Percentiles rank a stretch among this genome's conserved stretches.
Evolutionary conservation across 92 coral and sea anemone species (phyloP).

Genomic region (Porites evermanni): DNA sequence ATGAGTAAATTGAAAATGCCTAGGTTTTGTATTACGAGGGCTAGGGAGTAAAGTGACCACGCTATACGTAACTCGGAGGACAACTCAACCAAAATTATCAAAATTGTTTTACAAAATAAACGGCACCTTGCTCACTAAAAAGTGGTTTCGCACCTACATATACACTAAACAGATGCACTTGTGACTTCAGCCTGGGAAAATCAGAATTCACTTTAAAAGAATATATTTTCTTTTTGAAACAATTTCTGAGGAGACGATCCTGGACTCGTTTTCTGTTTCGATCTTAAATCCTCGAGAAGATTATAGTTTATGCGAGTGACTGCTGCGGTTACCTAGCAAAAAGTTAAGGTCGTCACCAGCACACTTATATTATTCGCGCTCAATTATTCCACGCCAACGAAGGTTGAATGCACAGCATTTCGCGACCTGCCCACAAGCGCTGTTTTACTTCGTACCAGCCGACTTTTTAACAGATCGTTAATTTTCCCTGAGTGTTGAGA

Average conservation of each 20-base stretch:
- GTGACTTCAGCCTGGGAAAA: too few relatives aligned
- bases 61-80: conserved; percentile 10
- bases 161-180: not conserved
- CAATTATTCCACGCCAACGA: not conserved
- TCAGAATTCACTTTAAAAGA: not conserved
- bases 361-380: not conserved
- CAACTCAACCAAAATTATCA: not conserved
- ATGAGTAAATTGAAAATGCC: conserved; percentile 55
- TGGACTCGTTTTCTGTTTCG: not conserved
- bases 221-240: not conserved
- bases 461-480: not conserved
- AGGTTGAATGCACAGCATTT: not conserved
- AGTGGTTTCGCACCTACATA: not conserved
- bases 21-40: conserved; percentile 55
- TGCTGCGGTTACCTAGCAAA: not conserved
- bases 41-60: conserved; percentile 34
- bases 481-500: conserved; percentile 8
- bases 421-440: not conserved
- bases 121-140: not conserved
- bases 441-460: conserved; percentile 22
- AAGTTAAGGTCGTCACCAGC: not conserved
- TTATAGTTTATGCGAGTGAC: not conserved
- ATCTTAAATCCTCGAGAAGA: not conserved
- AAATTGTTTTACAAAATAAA: not conserved
- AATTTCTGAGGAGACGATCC: not conserved